Conservation (phyloP, 2,888 invertebrate genomes). For the Thereva nobilitata region DNA sequence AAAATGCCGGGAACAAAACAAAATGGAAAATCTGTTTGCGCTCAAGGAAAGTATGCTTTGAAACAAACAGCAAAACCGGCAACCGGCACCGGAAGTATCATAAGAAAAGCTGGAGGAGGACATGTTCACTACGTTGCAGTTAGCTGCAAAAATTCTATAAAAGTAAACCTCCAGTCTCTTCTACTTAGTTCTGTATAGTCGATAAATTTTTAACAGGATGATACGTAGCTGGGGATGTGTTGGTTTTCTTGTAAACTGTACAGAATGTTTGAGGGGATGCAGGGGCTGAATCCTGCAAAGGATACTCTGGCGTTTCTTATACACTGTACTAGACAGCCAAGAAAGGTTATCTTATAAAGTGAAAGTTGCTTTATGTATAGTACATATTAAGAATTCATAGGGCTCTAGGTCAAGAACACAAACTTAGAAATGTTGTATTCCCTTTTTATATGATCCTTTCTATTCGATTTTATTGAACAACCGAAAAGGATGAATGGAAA, state of each 20-base stretch:
- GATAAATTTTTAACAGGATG: conserved; percentile 7
- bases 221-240: background rate
- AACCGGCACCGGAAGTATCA: too few species aligned
- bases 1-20: background rate
- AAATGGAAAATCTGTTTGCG: background rate
- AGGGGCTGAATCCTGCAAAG: conserved; percentile 1
- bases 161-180: background rate
- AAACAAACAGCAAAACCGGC: background rate
- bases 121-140: too few species aligned
- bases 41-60: background rate
- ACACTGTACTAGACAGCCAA: background rate
- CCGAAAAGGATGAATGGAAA: too few species aligned
- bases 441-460: conserved; percentile 3
- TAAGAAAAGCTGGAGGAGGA: too few species aligned
- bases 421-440: conserved; percentile 35
- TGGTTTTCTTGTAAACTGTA: background rate
- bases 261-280: background rate
- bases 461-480: background rate
- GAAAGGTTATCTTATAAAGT: conserved; percentile 35
- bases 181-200: background rate
- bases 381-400: conserved; percentile 41
- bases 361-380: conserved; percentile 37
- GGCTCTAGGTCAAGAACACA: conserved; percentile 41
- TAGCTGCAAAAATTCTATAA: background rate
- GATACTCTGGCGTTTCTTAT: background rate